A percentile compares a stretch with the other conserved stretches of the same genome.
These are phyloP conservation scores for Sebastiscus tertius DNA, from an alignment of 2,797 vertebrate genomes.

Conservation along the genomic window DNA sequence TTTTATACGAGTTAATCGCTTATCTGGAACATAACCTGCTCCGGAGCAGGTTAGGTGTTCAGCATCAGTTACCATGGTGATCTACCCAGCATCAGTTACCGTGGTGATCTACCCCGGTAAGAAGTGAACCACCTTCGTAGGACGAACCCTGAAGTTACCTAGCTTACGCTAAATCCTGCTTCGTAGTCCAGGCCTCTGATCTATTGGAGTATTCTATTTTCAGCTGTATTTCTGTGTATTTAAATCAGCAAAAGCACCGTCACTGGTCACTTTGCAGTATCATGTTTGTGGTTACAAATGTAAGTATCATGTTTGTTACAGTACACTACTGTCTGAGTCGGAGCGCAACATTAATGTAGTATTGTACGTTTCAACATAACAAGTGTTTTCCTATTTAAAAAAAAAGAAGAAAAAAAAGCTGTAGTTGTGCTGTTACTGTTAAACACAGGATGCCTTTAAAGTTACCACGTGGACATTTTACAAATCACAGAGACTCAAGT, in stretches of 20 bases:
- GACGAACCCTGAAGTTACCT: too few relatives aligned
- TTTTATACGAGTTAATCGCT: too few relatives aligned
- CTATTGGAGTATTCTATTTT: neutral
- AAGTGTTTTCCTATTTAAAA: neutral
- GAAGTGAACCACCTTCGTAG: too few relatives aligned
- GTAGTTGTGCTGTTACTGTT: slow-evolving; percentile 12
- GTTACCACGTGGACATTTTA: neutral
- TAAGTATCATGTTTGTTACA: neutral
- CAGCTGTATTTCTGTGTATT: slow-evolving; percentile 9
- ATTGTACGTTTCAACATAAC: neutral
- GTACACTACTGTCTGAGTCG: neutral
- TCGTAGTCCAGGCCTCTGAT: neutral
- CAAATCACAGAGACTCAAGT: slow-evolving; percentile 6
- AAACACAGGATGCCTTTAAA: slow-evolving; percentile 41
- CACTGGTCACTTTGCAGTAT: neutral
- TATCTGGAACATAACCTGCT: too few relatives aligned
- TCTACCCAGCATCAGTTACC: too few relatives aligned
- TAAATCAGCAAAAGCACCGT: neutral
- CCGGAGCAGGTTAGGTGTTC: too few relatives aligned
- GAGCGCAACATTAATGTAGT: neutral
- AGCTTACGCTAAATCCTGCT: too few relatives aligned
- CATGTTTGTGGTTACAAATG: slow-evolving; percentile 9
- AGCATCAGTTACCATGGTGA: too few relatives aligned
- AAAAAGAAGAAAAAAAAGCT: neutral
- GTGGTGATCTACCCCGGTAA: too few relatives aligned